Conservation (phyloP, 2,888 invertebrate species). For the Eupithecia centaureata region DNA sequence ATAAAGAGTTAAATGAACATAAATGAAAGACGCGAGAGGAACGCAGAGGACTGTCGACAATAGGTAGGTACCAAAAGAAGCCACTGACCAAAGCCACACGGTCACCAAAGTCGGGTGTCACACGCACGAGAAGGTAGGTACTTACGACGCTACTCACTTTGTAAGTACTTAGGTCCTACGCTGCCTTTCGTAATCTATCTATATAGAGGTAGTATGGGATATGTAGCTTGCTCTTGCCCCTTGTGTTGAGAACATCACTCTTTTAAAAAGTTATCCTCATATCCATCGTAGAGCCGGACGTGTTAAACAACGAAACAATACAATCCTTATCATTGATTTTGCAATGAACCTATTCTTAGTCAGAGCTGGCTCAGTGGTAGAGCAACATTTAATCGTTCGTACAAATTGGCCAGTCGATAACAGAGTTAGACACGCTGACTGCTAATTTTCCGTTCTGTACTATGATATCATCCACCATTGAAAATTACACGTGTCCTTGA, state of each 20-base stretch:
- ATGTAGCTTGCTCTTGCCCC: too few species aligned
- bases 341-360: constrained; percentile 6
- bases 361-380: background rate
- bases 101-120: too few species aligned
- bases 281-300: background rate
- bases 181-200: too few species aligned
- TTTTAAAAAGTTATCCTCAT: too few species aligned
- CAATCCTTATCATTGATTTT: background rate
- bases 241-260: too few species aligned
- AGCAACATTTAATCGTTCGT: constrained; percentile 25
- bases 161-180: too few species aligned
- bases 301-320: background rate
- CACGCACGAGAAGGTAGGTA: too few species aligned
- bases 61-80: background rate
- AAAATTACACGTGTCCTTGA: background rate
- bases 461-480: constrained; percentile 36
- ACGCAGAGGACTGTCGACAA: too few species aligned
- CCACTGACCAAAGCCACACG: too few species aligned
- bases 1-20: too few species aligned
- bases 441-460: constrained; percentile 27
- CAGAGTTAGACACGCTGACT: constrained; percentile 28
- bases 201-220: too few species aligned
- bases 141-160: too few species aligned
- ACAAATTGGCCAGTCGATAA: constrained; percentile 32
- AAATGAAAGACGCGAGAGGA: background rate